These are phyloP conservation scores for Aptenodytes forsteri DNA, from an alignment of 2,113 vertebrate genomes.

Conservation along the genomic window DNA sequence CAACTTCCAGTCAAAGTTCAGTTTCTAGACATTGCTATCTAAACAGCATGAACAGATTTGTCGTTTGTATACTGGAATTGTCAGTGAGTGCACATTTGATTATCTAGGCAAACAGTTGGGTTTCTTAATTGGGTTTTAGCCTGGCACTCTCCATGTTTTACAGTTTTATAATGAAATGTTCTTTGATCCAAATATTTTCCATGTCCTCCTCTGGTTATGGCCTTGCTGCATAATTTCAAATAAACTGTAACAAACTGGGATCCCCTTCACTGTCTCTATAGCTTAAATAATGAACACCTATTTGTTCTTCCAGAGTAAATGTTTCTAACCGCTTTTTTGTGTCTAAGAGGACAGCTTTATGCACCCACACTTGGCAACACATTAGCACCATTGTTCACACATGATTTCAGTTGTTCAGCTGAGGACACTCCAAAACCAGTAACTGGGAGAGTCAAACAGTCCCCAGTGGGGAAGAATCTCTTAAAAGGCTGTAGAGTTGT, in stretches of 20 bases:
- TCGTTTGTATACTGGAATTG: background rate
- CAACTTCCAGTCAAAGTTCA: background rate
- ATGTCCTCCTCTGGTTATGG: background rate
- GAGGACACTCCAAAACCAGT: background rate
- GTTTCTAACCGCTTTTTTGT: background rate
- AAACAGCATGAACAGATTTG: background rate
- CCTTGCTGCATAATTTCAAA: background rate
- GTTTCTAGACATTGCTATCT: background rate
- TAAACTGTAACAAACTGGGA: background rate
- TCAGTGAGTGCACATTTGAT: background rate
- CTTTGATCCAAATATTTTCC: background rate
- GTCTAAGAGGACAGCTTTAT: background rate
- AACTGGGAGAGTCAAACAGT: background rate
- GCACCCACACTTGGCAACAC: background rate
- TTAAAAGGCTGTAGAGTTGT: background rate
- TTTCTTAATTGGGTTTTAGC: background rate
- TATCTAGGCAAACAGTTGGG: background rate
- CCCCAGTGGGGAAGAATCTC: rapidly evolving
- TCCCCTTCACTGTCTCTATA: background rate
- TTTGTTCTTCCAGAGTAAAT: background rate
- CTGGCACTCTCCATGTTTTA: background rate
- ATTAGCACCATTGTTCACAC: background rate
- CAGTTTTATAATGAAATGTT: background rate
- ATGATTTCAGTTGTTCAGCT: background rate
- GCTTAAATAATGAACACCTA: background rate